phyloP scores from a whole-genome alignment of 2,113 vertebrate genomes.

The Microcebus jonahi region DNA sequence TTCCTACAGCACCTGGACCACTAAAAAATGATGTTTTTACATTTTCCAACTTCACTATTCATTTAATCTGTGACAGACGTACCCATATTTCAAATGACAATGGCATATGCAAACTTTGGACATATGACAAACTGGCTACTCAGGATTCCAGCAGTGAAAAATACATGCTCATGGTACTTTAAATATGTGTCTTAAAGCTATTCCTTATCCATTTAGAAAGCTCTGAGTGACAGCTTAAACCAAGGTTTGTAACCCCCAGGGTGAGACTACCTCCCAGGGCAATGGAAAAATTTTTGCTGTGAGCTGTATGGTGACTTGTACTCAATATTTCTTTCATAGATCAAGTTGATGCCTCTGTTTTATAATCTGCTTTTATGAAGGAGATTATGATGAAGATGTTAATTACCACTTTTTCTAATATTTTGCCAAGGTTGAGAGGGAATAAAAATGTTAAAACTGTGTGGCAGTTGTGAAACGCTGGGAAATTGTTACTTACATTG shows the following conservation, averaged over 20 bases:
- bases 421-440: neutral
- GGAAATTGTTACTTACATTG: neutral
- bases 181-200: neutral
- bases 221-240: neutral
- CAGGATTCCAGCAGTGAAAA: neutral
- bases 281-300: neutral
- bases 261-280: neutral
- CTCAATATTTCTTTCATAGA: neutral
- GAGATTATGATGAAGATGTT: neutral
- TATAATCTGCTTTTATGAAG: neutral
- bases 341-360: neutral
- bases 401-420: neutral
- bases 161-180: neutral
- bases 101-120: neutral
- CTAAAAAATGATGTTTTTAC: slow-evolving; percentile 59
- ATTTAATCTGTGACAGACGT: slow-evolving; percentile 67
- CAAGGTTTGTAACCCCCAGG: accelerated
- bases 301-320: neutral
- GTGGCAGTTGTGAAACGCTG: neutral
- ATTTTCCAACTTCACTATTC: slow-evolving; percentile 38
- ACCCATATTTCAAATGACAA: neutral
- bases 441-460: neutral
- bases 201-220: neutral
- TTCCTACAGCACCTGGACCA: neutral
- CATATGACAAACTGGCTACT: neutral